Conservation (phyloP, 2,797 vertebrate species). For the Aplochiton taeniatus region DNA sequence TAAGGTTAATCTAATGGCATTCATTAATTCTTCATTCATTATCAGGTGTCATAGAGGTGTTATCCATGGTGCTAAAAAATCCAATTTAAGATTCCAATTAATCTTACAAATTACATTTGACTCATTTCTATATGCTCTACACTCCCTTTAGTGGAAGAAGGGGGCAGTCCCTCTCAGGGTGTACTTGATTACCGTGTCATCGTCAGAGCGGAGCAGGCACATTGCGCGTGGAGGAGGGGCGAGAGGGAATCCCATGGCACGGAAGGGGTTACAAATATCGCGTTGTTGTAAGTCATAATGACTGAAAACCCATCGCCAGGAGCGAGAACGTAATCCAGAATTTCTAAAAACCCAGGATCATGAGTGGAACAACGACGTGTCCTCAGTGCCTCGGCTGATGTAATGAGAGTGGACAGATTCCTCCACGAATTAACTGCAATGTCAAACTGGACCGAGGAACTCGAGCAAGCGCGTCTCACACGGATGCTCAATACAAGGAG, state of each 20-base stretch:
- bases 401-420: conserved; percentile 34
- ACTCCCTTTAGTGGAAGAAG: not conserved
- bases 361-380: not conserved
- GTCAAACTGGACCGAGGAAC: conserved; percentile 38
- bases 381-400: conserved; percentile 3
- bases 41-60: conserved; percentile 14
- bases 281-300: conserved; percentile 45
- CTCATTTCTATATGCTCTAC: too few species aligned
- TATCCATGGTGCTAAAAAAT: conserved; percentile 62
- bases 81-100: too few species aligned
- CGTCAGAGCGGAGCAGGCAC: not conserved
- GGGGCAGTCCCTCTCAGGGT: too few species aligned
- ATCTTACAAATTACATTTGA: too few species aligned
- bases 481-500: conserved; percentile 12
- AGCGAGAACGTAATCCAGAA: not conserved
- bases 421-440: conserved; percentile 32
- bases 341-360: not conserved
- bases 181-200: not conserved
- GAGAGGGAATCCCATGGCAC: conserved; percentile 58
- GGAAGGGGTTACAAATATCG: conserved; percentile 58
- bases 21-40: not conserved
- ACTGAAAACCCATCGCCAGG: conserved; percentile 17
- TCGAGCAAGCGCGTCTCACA: conserved; percentile 27
- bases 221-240: conserved; percentile 48
- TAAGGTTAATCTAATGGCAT: too few species aligned